Evolutionary conservation across 2,797 vertebrate genomes (phyloP).

Genomic region (Phataginus tetradactyla): DNA sequence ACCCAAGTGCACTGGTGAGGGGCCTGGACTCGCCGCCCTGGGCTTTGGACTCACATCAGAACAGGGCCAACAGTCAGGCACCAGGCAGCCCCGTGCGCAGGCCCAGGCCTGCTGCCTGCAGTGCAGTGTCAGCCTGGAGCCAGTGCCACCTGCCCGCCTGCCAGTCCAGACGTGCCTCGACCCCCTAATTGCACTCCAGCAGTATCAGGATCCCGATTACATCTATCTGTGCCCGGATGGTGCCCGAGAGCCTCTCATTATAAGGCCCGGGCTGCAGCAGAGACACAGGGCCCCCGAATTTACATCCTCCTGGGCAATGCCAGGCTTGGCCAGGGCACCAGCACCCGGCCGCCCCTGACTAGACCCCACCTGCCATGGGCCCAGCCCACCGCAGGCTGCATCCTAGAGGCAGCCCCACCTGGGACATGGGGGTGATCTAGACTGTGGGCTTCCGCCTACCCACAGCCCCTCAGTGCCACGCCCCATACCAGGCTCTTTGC

Average conservation of each 20-base stretch:
- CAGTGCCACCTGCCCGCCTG: fast-evolving
- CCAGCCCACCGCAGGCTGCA: not conserved
- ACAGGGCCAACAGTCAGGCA: not conserved
- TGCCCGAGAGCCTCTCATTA: not conserved
- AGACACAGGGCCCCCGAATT: not conserved
- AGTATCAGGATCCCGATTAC: not conserved
- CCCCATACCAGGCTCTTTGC: not conserved
- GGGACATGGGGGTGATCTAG: not conserved
- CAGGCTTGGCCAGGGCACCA: not conserved
- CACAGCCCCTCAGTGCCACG: too few relatives aligned
- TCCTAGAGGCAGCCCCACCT: not conserved
- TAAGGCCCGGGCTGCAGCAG: not conserved
- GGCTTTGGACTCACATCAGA: not conserved
- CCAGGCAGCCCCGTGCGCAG: fast-evolving
- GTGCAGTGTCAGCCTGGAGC: not conserved
- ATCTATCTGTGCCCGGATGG: too few relatives aligned
- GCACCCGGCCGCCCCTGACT: not conserved
- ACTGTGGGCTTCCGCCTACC: not conserved
- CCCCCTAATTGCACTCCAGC: not conserved
- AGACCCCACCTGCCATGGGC: not conserved
- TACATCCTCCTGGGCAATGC: not conserved
- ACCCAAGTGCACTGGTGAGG: not conserved
- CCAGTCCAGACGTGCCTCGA: fast-evolving
- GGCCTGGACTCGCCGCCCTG: not conserved
- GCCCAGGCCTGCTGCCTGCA: not conserved